Conservation (phyloP, 2,888 invertebrate genomes). For the Cheilosia variabilis region DNA sequence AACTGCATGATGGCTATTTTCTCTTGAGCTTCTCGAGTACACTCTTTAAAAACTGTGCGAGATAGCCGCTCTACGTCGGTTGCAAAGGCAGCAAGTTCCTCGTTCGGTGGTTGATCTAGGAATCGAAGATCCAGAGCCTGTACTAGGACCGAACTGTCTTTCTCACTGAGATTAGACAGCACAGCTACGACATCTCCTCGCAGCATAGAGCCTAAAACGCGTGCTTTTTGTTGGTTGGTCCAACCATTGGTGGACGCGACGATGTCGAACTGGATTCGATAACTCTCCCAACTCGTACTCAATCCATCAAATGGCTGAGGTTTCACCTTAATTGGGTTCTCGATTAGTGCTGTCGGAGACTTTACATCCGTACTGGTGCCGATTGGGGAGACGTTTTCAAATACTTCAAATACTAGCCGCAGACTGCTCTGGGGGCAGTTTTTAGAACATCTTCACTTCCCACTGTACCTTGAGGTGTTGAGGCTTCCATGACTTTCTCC, state of each 20-base stretch:
- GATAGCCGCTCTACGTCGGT: too few species aligned
- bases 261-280: constrained; percentile 3
- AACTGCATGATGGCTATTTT: too few species aligned
- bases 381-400: background rate
- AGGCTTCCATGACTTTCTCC: background rate
- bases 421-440: background rate
- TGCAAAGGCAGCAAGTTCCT: too few species aligned
- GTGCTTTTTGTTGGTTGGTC: background rate
- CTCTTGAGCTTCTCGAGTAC: too few species aligned
- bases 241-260: background rate
- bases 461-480: background rate
- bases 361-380: background rate
- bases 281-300: background rate
- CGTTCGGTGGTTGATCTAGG: too few species aligned
- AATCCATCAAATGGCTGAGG: constrained; percentile 8
- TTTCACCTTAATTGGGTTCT: constrained; percentile 8
- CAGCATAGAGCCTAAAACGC: background rate
- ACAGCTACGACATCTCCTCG: background rate
- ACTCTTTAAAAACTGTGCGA: too few species aligned
- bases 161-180: background rate
- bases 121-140: constrained; percentile 1
- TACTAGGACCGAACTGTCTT: background rate
- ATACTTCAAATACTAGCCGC: background rate
- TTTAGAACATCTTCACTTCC: background rate
- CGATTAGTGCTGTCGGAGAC: background rate